Evolutionary conservation across 2,113 vertebrate genomes (phyloP).

Genomic region (Nannospalax galili): DNA sequence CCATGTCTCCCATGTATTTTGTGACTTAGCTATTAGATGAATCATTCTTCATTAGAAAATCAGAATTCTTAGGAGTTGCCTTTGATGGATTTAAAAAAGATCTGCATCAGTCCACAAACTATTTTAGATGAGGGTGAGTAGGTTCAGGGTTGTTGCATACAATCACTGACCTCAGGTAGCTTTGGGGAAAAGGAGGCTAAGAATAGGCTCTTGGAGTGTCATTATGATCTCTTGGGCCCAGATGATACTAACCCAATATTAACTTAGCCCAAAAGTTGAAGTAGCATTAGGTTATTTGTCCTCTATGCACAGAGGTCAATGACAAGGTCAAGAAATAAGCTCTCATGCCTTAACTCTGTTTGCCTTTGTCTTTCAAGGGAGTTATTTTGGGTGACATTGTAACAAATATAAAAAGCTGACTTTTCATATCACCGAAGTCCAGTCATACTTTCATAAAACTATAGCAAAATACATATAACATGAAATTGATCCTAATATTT

Average conservation of each 20-base stretch:
- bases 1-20: neutral
- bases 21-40: neutral
- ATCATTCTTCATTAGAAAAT: neutral
- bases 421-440: neutral
- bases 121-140: neutral
- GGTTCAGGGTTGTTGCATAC: neutral
- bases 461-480: neutral
- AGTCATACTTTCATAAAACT: neutral
- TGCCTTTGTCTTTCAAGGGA: conserved; percentile 11
- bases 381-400: neutral
- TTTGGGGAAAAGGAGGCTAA: neutral
- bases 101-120: neutral
- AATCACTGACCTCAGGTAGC: neutral
- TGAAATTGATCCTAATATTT: conserved; percentile 18
- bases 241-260: neutral
- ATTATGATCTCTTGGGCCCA: neutral
- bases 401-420: conserved; percentile 19
- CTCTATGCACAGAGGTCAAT: neutral
- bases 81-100: neutral
- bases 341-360: neutral
- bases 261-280: neutral
- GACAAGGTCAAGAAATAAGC: neutral
- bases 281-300: neutral
- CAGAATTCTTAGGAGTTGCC: neutral
- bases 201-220: neutral